Base-by-base conservation (phyloP, 2,113 vertebrate species). In the Gasterosteus aculeatus region DNA sequence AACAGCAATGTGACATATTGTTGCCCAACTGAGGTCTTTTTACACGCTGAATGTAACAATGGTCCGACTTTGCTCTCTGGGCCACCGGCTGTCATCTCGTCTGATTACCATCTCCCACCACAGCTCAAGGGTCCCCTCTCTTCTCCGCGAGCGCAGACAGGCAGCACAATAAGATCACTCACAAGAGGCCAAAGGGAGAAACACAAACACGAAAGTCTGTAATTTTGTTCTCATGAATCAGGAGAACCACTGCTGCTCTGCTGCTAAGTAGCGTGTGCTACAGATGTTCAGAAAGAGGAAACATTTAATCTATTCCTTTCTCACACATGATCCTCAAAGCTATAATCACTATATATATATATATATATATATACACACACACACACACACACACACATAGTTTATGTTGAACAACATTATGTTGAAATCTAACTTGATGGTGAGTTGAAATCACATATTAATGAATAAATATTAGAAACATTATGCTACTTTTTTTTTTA, bases 101-200 rank as follows among this genome's bases (percentile, higher is more conserved):
- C 87, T 85, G 81, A 85, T 86, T 87, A 83, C 77, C 86, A 83
- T 83, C 80, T 83, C 73, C 82, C 83, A 76, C 69, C 84, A 86
- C 74, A 26, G 71, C 83, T 86, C 80, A 79, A 84, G 86, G 82
- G 82, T 83, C 80, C 62, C 53, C 57, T 83, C 78, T 79, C 77
- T 75, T 85, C 70, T 81, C 65, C 41, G 22, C 22, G 1, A 58
- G 58, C 75, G 87, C 70, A 82, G 69, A 75, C 75, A 77, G 79
- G 41, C 80, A 72, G 62, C 75, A 88, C 84, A 88, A 71, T 75
- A 69, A 79, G 76, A 88, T 81, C 78, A 84, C 63, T 81, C 76
- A 85, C 65, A 75, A 59, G 60, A 72, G 31, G 57, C 67, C 77
- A 65, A 76, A 72, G 53, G 29, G 2, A 1, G 2, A 14, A 74